phyloP scores from a whole-genome alignment of 2,888 invertebrate species.

The Hedya salicella region DNA sequence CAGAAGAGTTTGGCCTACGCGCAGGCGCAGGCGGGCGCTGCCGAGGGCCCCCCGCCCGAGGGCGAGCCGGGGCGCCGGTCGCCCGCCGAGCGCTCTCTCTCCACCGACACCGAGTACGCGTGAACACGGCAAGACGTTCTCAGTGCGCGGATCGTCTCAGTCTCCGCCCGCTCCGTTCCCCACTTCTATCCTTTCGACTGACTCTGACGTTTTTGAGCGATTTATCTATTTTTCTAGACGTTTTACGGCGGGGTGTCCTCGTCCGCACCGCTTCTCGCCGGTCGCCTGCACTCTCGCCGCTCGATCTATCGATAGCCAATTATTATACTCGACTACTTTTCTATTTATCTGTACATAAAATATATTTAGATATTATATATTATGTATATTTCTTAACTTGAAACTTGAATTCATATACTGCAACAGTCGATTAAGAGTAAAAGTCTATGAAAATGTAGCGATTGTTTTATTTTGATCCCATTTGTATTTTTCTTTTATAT shows the following conservation, averaged over 20 bases:
- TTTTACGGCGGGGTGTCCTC: conserved; percentile 83
- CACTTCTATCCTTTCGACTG: conserved; percentile 83
- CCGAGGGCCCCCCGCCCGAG: conserved; percentile 66
- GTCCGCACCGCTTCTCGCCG: conserved; percentile 83
- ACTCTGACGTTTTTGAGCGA: conserved; percentile 84
- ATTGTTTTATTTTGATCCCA: conserved; percentile 42
- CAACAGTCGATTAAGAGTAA: conserved; percentile 84
- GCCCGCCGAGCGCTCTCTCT: conserved; percentile 85
- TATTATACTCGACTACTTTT: conserved; percentile 84
- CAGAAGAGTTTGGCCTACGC: conserved; percentile 91
- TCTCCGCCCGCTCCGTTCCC: conserved; percentile 59
- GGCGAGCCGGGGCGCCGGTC: conserved; percentile 74
- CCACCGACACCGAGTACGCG: conserved; percentile 90
- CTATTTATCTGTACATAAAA: conserved; percentile 85
- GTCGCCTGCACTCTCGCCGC: conserved; percentile 83
- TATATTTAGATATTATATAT: conserved; percentile 85
- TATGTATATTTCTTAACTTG: conserved; percentile 84
- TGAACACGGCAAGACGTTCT: conserved; percentile 68
- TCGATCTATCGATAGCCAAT: conserved; percentile 84
- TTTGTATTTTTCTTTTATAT: too few species aligned
- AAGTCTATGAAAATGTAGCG: conserved; percentile 55
- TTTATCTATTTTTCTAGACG: conserved; percentile 85
- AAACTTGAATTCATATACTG: conserved; percentile 84
- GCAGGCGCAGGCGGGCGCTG: conserved; percentile 86
- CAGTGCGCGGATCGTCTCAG: conserved; percentile 8